Evolutionary conservation across 2,797 vertebrate genomes (phyloP).

Genomic region (Cichlasoma orientale): DNA sequence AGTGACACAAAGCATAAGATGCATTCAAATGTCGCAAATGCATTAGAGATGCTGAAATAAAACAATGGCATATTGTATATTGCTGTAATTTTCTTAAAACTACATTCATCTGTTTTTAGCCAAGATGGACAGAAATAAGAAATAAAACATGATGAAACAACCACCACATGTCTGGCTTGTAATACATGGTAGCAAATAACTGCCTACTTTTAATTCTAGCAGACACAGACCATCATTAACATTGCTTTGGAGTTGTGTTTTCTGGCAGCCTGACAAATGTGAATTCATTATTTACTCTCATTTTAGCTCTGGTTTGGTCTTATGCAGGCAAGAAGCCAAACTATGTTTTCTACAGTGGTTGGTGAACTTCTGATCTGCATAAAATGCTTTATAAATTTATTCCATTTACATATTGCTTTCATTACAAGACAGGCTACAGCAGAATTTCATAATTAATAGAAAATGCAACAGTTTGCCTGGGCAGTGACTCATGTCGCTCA

Average conservation of each 20-base stretch:
- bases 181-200: background rate
- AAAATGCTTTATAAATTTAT: conserved; percentile 11
- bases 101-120: background rate
- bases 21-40: background rate
- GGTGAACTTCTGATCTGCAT: conserved; percentile 19
- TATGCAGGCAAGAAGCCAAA: background rate
- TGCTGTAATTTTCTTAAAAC: background rate
- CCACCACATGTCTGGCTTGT: background rate
- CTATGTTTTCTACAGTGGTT: conserved; percentile 1
- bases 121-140: background rate
- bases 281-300: conserved; percentile 20
- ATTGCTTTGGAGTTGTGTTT: background rate
- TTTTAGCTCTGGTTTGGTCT: background rate
- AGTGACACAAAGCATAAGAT: conserved; percentile 2
- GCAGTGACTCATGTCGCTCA: conserved; percentile 45
- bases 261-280: conserved; percentile 20
- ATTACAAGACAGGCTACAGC: background rate
- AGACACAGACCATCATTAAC: background rate
- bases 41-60: background rate
- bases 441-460: conserved; percentile 32
- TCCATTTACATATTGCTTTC: conserved; percentile 26
- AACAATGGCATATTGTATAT: background rate
- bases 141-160: background rate
- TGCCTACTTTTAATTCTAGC: background rate
- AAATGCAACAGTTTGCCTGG: conserved; percentile 28